Conservation (phyloP, 2,797 vertebrate species). For the Rhinoraja longicauda region DNA sequence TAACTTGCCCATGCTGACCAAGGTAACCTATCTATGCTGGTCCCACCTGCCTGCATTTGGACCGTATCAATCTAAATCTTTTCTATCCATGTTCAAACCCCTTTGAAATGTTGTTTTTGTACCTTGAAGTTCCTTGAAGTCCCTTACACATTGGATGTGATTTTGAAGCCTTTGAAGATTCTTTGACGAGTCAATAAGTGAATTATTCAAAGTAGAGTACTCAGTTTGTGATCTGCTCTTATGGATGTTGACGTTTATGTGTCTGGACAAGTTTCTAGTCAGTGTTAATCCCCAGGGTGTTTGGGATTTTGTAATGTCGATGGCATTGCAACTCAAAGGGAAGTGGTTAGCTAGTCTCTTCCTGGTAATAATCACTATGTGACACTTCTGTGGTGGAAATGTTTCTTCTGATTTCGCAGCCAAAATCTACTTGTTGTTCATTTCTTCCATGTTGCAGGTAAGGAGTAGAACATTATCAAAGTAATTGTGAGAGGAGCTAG, state of each 20-base stretch:
- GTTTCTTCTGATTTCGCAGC: not conserved
- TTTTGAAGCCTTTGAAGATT: not conserved
- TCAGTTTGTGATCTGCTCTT: not conserved
- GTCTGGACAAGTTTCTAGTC: not conserved
- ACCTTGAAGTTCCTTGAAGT: too few relatives aligned
- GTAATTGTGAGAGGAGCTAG: not conserved
- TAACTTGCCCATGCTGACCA: too few relatives aligned
- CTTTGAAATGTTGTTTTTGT: too few relatives aligned
- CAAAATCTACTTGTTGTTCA: not conserved
- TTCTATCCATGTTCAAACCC: too few relatives aligned
- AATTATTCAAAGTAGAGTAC: not conserved
- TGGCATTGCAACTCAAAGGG: not conserved
- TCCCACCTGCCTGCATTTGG: too few relatives aligned
- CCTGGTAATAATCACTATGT: not conserved
- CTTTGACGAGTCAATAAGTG: not conserved
- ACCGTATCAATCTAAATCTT: too few relatives aligned
- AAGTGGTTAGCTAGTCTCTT: not conserved
- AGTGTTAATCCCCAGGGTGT: not conserved
- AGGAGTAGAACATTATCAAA: not conserved
- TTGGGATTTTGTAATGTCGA: not conserved
- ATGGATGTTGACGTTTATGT: not conserved
- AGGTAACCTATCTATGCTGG: too few relatives aligned
- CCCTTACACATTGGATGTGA: too few relatives aligned
- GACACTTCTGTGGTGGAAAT: not conserved
- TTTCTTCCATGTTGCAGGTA: not conserved